These are phyloP conservation scores for Xanthorhoe designata DNA, from an alignment of 2,888 invertebrate species.

Conservation along the genomic window DNA sequence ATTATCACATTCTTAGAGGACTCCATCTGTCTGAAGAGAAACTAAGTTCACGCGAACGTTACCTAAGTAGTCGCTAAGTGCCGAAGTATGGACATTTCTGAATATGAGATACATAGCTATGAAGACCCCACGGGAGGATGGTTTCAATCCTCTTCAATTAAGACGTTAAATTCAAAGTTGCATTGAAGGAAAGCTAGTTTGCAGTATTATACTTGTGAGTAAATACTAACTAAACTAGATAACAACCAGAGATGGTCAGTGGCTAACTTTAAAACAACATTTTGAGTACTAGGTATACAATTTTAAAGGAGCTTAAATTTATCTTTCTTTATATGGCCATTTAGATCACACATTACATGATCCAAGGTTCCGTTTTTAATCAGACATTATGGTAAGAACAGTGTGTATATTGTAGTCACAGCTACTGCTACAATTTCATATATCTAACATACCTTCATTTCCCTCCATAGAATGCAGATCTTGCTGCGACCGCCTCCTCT, in stretches of 20 bases:
- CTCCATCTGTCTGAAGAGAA: slow-evolving; percentile 2
- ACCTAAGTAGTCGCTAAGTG: not conserved
- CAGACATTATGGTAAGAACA: not conserved
- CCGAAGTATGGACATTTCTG: not conserved
- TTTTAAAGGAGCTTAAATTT: too few species aligned
- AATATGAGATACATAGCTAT: not conserved
- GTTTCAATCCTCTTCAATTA: not conserved
- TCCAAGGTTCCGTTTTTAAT: not conserved
- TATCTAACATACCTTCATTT: slow-evolving; percentile 67
- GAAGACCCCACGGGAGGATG: not conserved
- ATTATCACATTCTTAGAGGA: not conserved
- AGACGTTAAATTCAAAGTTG: not conserved
- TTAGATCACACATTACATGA: not conserved
- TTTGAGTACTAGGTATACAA: too few species aligned
- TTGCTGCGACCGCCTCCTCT: slow-evolving; percentile 79
- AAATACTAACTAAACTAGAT: not conserved
- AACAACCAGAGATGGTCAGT: too few species aligned
- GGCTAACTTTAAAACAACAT: too few species aligned
- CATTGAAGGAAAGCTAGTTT: slow-evolving; percentile 1
- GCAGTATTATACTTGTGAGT: not conserved
- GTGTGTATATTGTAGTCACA: not conserved
- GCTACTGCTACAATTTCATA: not conserved
- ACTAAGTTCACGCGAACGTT: slow-evolving; percentile 2
- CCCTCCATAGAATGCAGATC: slow-evolving; percentile 78
- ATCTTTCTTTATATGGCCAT: too few species aligned